A percentile compares a stretch with the other conserved stretches of the same genome.
phyloP scores from a whole-genome alignment of 2,113 vertebrate species.

The Myiopsitta monachus region DNA sequence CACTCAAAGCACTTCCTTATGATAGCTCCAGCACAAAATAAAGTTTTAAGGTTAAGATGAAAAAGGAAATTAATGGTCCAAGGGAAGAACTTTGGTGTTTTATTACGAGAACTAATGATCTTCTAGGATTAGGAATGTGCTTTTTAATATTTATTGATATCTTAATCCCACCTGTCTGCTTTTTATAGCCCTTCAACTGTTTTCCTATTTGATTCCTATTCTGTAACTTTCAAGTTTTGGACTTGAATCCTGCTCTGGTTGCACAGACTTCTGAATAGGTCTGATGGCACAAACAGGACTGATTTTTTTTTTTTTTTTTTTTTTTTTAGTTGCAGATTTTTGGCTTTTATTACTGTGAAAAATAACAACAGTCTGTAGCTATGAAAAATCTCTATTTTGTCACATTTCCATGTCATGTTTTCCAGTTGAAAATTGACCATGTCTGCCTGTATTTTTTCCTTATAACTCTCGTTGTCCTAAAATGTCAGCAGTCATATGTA shows the following conservation, averaged over 20 bases:
- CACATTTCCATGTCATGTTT: background rate
- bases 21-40: background rate
- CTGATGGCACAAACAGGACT: background rate
- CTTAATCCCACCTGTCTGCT: background rate
- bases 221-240: background rate
- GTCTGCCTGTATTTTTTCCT: background rate
- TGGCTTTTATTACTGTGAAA: background rate
- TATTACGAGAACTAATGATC: background rate
- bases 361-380: background rate
- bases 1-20: background rate
- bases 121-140: background rate
- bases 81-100: background rate
- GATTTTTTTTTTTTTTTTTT: background rate
- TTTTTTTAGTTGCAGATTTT: background rate
- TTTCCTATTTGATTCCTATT: background rate
- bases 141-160: background rate
- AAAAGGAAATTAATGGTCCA: background rate
- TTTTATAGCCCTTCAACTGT: background rate
- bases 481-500: background rate
- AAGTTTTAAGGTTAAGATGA: background rate
- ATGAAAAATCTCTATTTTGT: background rate
- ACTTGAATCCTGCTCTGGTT: background rate
- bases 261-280: background rate
- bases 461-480: background rate
- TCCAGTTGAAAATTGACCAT: background rate